Evolutionary conservation across 2,113 vertebrate species (phyloP), one percentile per base, ranked within the genome.

Genomic region (Oxygymnocypris stewartii): DNA sequence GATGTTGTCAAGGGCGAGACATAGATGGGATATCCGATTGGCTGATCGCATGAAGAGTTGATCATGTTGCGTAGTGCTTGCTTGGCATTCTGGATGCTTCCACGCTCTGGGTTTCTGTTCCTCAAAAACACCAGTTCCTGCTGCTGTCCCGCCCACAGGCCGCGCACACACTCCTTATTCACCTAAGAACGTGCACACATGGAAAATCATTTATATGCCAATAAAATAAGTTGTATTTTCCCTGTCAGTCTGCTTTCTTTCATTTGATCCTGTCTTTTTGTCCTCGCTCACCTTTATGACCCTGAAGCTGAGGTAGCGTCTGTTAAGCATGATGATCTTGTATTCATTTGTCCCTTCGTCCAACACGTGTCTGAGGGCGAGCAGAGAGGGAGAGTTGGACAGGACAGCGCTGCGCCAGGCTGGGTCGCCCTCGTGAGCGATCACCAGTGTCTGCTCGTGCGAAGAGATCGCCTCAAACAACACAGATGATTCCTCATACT

Each of bases 31-130:
- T 99, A 99, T 78, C 98, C 98, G 73, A 99, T 99, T 28, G 98
- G 98, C 85, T 99, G 98, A 92, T 99, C 98, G 81, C 98, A 99
- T 0, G 98, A 99, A 0, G 98, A 99, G 87, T 99, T 99, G 89
- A 99, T 99, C 98, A 99, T 99, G 93, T 99, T 99, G 42, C 98
- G 94, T 63, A 99, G 95, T 31, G 98, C 98, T 91, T 99, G 98
- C 90, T 99, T 99, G 82, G 98, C 98, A 2, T 99, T 99, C 93
- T 99, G 98, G 92, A 99, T 99, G 91, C 98, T 99, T 12, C 98
- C 98, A 42, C 98, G 96, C 92, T 99, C 98, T 0, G 98, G 98
- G 89, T 99, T 99, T 63, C 97, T 95, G 91, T 99, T 99, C 51
- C 98, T 95, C 9, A 99, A 92, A 85, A 99, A 99, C 84, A 99